These are phyloP conservation scores for Cryptoprocta ferox DNA, from an alignment of 2,797 vertebrate genomes.

Conservation along the genomic window DNA sequence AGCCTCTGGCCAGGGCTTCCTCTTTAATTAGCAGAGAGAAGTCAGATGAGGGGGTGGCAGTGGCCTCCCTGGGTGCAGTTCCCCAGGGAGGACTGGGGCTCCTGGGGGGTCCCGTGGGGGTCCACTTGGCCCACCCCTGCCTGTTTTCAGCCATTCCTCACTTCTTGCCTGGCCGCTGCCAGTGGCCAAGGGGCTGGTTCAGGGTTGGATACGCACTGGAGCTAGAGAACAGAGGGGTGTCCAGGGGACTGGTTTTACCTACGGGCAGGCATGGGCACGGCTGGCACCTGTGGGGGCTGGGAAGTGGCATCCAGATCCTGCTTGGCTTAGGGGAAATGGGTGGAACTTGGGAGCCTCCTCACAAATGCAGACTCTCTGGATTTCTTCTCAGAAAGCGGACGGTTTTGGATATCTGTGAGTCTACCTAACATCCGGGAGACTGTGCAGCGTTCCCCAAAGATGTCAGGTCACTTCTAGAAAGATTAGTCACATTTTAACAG, in stretches of 20 bases:
- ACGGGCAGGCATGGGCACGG: not conserved
- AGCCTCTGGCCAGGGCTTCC: not conserved
- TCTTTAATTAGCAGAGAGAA: not conserved
- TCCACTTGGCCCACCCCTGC: not conserved
- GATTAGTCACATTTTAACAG: constrained; percentile 8
- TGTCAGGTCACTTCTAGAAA: not conserved
- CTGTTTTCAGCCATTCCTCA: not conserved
- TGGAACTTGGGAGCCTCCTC: not conserved
- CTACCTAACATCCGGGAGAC: not conserved
- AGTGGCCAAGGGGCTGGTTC: not conserved
- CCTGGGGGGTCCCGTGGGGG: not conserved
- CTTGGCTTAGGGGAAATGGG: not conserved
- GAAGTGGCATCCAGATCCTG: not conserved
- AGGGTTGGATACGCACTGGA: too few relatives aligned
- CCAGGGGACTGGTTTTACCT: not conserved
- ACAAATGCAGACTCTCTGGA: not conserved
- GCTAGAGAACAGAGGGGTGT: not conserved
- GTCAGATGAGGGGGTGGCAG: not conserved
- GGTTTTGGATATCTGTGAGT: not conserved
- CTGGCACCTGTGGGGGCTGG: not conserved
- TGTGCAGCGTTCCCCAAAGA: not conserved
- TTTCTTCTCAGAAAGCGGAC: not conserved
- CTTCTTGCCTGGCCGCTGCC: not conserved
- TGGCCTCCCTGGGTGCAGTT: not conserved
- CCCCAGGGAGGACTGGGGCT: not conserved